Conservation (phyloP, 2,113 vertebrate genomes). For the Zapornia atra region DNA sequence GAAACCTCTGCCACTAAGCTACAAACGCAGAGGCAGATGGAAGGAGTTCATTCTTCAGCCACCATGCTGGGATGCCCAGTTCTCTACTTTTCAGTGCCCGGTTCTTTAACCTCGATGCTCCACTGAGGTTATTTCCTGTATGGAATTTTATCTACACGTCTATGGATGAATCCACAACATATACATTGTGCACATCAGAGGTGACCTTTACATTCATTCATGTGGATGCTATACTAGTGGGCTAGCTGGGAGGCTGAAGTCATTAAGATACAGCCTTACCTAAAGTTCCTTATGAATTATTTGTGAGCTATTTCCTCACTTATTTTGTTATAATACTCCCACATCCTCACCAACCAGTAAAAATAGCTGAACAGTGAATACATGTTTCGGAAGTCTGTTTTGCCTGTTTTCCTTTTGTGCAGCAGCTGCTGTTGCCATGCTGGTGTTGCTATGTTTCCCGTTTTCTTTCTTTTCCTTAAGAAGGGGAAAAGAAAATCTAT, state of each 20-base stretch:
- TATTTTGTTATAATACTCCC: constrained; percentile 30
- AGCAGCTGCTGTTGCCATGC: constrained; percentile 70
- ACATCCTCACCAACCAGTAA: constrained; percentile 44
- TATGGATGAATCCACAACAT: not conserved
- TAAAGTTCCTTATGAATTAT: constrained; percentile 59
- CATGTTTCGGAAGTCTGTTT: constrained; percentile 42
- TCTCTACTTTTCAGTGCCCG: not conserved
- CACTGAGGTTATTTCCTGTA: not conserved
- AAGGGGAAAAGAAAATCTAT: not conserved
- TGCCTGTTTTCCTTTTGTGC: constrained; percentile 57
- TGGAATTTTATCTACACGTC: not conserved
- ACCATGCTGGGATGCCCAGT: not conserved
- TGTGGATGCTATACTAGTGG: not conserved
- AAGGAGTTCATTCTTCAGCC: not conserved
- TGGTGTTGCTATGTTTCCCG: constrained; percentile 66
- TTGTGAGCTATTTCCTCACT: constrained; percentile 53
- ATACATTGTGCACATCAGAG: constrained; percentile 8
- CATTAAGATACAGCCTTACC: constrained; percentile 9
- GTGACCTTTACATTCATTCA: constrained; percentile 31
- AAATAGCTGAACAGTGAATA: constrained; percentile 47
- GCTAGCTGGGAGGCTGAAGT: constrained; percentile 18
- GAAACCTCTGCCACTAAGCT: not conserved
- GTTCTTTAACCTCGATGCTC: constrained; percentile 37
- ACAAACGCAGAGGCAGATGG: not conserved
- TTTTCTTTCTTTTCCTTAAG: constrained; percentile 50